Evolutionary conservation across 2,113 vertebrate species (phyloP).

Genomic region (Mastomys coucha): DNA sequence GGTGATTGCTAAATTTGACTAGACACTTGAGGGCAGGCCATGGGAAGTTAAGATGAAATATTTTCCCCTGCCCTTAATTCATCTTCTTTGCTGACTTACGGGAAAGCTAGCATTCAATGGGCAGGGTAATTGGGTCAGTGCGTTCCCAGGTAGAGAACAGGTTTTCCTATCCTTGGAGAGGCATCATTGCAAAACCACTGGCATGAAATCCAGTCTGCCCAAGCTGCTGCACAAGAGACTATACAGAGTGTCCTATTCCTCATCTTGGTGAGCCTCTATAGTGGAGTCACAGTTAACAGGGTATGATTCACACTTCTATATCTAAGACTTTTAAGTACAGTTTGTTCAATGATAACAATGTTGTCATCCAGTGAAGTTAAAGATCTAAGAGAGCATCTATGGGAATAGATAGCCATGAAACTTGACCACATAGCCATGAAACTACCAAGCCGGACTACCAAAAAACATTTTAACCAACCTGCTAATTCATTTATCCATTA

Average conservation of each 20-base stretch:
- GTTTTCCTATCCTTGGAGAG: not conserved
- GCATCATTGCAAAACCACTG: not conserved
- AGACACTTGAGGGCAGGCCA: not conserved
- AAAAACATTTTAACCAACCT: not conserved
- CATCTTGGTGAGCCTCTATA: not conserved
- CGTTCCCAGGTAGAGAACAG: slow-evolving; percentile 50
- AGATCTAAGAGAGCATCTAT: not conserved
- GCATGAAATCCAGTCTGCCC: not conserved
- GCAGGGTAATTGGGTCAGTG: slow-evolving; percentile 45
- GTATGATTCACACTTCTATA: not conserved
- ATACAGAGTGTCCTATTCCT: accelerated
- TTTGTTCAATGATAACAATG: not conserved
- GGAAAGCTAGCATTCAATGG: not conserved
- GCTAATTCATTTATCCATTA: not conserved
- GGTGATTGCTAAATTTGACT: not conserved
- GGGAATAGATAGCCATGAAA: too few species aligned
- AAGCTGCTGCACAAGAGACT: not conserved
- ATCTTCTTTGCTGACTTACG: slow-evolving; percentile 60
- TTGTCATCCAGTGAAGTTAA: not conserved
- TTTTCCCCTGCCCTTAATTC: not conserved
- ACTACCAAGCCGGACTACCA: not conserved
- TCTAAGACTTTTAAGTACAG: not conserved
- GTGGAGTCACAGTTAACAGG: not conserved
- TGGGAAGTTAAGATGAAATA: not conserved
- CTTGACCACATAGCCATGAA: not conserved